Percentiles rank a stretch among this genome's conserved stretches.
Conservation (phyloP, 1,140 invertebrate genomes). For the Cherax destructor region DNA sequence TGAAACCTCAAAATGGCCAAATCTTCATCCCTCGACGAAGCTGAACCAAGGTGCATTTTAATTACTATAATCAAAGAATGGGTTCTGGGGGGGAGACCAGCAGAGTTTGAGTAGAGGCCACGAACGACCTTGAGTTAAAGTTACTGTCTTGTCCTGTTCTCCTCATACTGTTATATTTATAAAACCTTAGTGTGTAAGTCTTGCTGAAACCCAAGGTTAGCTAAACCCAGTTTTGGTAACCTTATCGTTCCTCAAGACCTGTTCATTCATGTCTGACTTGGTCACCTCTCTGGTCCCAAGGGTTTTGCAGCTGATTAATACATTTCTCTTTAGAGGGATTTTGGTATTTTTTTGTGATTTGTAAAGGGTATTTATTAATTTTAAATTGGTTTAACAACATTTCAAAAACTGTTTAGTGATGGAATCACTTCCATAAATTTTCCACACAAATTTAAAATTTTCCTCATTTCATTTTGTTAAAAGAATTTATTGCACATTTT, state of each 20-base stretch:
- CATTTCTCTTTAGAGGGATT: neutral
- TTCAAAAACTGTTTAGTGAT: neutral
- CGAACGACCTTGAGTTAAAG: neutral
- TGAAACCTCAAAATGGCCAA: slow-evolving; percentile 26
- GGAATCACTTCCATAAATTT: neutral
- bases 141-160: neutral
- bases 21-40: slow-evolving; percentile 9
- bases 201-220: neutral
- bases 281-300: too few species aligned
- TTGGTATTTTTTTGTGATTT: neutral
- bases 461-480: neutral
- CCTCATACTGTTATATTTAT: neutral
- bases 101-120: neutral
- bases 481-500: neutral
- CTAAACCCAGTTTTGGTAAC: neutral
- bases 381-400: neutral
- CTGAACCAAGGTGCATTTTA: slow-evolving; percentile 35
- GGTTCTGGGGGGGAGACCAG: neutral
- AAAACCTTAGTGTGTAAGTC: neutral
- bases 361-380: neutral
- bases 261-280: too few species aligned
- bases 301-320: neutral
- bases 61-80: slow-evolving; percentile 49
- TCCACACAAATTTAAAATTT: neutral
- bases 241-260: neutral